These are phyloP conservation scores for Heliornis fulica DNA, from an alignment of 2,113 vertebrate species.

Conservation along the genomic window DNA sequence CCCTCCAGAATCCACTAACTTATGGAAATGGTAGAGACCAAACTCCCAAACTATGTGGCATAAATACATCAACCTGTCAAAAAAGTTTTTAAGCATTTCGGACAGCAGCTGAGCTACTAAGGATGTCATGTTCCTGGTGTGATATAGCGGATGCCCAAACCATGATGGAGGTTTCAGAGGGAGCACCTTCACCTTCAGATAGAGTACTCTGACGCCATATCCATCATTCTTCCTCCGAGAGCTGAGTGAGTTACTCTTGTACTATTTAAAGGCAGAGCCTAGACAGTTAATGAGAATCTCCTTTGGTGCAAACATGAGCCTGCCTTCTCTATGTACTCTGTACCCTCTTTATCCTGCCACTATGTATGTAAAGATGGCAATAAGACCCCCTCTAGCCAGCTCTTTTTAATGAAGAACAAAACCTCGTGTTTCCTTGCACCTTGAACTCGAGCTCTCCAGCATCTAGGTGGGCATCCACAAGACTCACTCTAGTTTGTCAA, in stretches of 20 bases:
- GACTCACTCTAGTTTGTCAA: neutral
- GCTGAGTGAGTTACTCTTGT: neutral
- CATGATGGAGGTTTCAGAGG: neutral
- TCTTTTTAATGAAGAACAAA: neutral
- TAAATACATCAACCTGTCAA: neutral
- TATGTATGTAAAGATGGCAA: neutral
- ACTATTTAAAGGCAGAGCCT: neutral
- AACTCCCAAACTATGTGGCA: neutral
- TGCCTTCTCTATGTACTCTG: neutral
- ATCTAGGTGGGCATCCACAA: neutral
- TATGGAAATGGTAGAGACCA: neutral
- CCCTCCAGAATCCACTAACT: neutral
- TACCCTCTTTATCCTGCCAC: neutral
- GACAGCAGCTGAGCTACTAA: neutral
- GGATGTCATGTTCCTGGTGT: neutral
- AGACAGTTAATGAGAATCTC: neutral
- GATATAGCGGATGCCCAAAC: neutral
- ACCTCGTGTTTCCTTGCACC: neutral
- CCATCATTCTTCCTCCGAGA: neutral
- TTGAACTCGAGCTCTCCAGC: neutral
- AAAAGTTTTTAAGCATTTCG: neutral
- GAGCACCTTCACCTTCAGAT: neutral
- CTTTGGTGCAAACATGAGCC: neutral
- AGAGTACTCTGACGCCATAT: rapidly evolving
- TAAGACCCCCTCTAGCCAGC: neutral